phyloP scores from a whole-genome alignment of 1,140 invertebrate genomes.

The Drusus annulatus region DNA sequence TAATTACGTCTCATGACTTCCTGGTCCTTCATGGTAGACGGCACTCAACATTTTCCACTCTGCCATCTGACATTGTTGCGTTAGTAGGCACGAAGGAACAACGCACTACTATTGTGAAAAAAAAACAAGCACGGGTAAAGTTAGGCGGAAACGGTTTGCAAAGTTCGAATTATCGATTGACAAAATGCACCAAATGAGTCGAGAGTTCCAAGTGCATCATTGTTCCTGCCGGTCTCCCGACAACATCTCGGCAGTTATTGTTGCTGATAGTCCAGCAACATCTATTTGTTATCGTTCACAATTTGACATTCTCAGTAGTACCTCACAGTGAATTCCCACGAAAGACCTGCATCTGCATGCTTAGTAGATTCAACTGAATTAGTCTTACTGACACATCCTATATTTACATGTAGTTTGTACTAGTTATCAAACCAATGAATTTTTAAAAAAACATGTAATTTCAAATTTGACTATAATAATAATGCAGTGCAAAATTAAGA shows the following conservation, averaged over 20 bases:
- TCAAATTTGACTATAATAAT: too few relatives aligned
- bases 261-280: neutral
- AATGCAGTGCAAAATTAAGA: too few relatives aligned
- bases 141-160: neutral
- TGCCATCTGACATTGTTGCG: neutral
- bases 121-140: neutral
- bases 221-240: neutral
- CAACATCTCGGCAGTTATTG: neutral
- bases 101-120: neutral
- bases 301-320: too few relatives aligned
- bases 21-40: too few relatives aligned
- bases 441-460: too few relatives aligned
- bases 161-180: neutral
- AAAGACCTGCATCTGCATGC: too few relatives aligned
- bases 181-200: neutral
- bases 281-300: neutral
- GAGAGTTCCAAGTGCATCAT: too few relatives aligned
- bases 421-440: too few relatives aligned
- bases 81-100: neutral
- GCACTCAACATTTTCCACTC: neutral
- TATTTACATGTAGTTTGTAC: too few relatives aligned
- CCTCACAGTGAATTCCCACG: too few relatives aligned
- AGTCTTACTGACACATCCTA: too few relatives aligned
- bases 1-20: neutral
- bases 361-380: too few relatives aligned